Evolutionary conservation across 2,113 vertebrate species (phyloP).

Genomic region (Zeus faber): DNA sequence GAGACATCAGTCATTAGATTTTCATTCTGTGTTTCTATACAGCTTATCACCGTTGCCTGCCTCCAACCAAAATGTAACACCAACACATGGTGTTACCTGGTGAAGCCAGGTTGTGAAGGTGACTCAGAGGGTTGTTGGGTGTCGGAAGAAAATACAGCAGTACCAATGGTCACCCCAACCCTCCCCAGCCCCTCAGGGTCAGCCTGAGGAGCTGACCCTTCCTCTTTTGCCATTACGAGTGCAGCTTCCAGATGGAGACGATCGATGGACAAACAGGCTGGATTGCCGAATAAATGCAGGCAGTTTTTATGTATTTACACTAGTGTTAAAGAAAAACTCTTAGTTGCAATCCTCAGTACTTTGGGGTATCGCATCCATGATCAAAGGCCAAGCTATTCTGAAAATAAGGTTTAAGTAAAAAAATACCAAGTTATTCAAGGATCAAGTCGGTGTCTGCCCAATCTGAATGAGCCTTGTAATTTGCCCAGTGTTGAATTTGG

Average conservation of each 20-base stretch:
- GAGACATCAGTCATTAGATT: constrained; percentile 44
- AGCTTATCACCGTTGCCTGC: constrained; percentile 17
- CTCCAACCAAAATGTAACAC: constrained; percentile 18
- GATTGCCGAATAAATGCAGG: neutral
- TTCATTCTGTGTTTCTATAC: constrained; percentile 34
- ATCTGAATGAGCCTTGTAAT: too few relatives aligned
- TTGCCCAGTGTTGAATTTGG: neutral
- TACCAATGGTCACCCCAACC: constrained; percentile 31
- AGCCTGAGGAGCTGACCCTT: neutral
- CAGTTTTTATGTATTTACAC: constrained; percentile 20
- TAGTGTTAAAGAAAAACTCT: too few relatives aligned
- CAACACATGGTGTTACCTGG: constrained; percentile 2
- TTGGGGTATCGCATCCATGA: too few relatives aligned
- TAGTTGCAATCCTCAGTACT: too few relatives aligned
- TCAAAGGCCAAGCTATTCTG: too few relatives aligned
- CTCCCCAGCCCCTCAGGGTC: neutral
- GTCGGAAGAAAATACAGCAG: constrained; percentile 45
- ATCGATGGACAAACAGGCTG: constrained; percentile 34
- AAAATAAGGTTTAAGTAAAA: too few relatives aligned
- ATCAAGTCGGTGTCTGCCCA: too few relatives aligned
- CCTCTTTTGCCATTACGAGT: constrained; percentile 8
- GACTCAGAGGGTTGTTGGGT: constrained; percentile 33
- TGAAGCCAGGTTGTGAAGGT: constrained; percentile 23
- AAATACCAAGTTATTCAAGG: too few relatives aligned
- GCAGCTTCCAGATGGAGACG: constrained; percentile 31